These are phyloP conservation scores for Channallabes apus DNA, from an alignment of 2,797 vertebrate genomes.

Conservation along the genomic window DNA sequence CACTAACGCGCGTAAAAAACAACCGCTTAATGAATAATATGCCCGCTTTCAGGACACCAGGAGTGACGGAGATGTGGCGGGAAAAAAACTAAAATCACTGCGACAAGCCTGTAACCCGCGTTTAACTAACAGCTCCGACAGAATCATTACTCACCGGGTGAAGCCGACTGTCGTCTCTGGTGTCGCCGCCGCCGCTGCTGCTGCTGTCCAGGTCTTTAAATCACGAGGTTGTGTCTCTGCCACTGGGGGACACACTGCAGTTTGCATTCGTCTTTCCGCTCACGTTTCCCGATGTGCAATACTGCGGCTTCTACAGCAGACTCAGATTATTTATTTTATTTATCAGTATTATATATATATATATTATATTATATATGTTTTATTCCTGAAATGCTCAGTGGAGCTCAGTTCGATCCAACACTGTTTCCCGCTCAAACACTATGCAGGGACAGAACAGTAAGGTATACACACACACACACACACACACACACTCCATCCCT, in stretches of 20 bases:
- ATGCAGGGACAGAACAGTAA: background rate
- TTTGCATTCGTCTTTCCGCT: slow-evolving; percentile 55
- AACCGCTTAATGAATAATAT: background rate
- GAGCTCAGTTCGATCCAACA: background rate
- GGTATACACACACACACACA: background rate
- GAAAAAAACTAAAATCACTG: background rate
- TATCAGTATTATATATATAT: background rate
- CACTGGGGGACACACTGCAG: slow-evolving; percentile 23
- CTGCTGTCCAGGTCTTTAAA: background rate
- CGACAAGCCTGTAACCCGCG: background rate
- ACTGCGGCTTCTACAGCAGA: background rate
- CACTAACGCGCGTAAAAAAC: no score
- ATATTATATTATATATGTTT: no score
- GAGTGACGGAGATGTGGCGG: background rate
- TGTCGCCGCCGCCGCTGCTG: background rate
- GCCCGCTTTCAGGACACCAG: background rate
- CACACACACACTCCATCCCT: background rate
- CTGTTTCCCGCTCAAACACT: background rate
- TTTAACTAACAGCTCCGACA: background rate
- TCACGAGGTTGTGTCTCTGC: slow-evolving; percentile 2
- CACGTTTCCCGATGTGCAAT: slow-evolving; percentile 44
- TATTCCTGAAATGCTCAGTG: background rate
- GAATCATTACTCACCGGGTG: background rate
- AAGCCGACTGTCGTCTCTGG: background rate
- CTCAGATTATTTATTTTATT: background rate